Evolutionary conservation across 1,140 invertebrate genomes (phyloP), one percentile per base, ranked within the genome.

Genomic region (Polypedilum pembai): DNA sequence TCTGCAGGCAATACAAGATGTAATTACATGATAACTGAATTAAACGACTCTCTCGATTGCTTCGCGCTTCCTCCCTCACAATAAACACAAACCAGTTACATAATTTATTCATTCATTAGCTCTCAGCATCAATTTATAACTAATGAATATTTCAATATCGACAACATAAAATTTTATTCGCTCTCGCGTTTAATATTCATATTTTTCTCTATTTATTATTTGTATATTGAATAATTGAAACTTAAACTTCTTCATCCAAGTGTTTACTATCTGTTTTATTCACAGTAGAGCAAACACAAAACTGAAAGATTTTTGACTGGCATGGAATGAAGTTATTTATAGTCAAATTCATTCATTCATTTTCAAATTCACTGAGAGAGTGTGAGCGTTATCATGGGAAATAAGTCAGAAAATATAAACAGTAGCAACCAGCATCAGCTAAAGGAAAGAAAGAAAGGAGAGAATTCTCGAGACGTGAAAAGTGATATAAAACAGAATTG

Each of bases 1-100:
- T 56, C 45, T n/a, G 45, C 45, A 56, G 45, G 45, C 12, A 0
- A 56, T 12, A 56, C 45, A 56, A 12, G 45, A 56, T 56, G 45
- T 56, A 56, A 56, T 56, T 56, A 56, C n/a, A 56, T 56, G 45
- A n/a, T 56, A 56, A 56, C 45, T 56, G n/a, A 56, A 56, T 56
- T 56, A 56, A 56, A 15, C n/a, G 45, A 56, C 45, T 56, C 12
- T 33, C 5, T 56, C n/a, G 45, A n/a, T 56, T 56, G 4, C 45
- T n/a, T 56, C 45, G 45, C 45, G 45, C 45, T 56, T n/a, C 12
- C 4, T 15, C 8, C n/a, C 45, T 56, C 10, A 1, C 45, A 56
- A 4, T 56, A n/a, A 56, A n/a, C 45, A 56, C n/a, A 56, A 33
- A 56, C 45, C 45, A 56, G 12, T 12, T 56, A 15, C 45, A n/a